Percentiles rank a stretch among this genome's conserved stretches.
Evolutionary conservation across 2,113 vertebrate species (phyloP).

Genomic region (Petroica traversi): DNA sequence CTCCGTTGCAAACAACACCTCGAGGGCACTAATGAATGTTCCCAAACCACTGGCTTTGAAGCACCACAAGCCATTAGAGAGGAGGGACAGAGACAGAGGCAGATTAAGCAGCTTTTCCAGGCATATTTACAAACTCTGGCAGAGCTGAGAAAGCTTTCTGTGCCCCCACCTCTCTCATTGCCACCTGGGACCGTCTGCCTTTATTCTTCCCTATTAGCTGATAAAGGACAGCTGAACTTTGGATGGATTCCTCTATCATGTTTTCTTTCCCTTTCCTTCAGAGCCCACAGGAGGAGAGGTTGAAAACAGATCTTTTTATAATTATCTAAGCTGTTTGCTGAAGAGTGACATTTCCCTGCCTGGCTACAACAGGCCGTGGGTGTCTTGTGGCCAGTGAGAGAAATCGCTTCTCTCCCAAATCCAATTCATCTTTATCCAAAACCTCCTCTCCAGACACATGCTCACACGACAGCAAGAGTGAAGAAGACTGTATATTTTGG

Average conservation of each 20-base stretch:
- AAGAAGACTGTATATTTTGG: background rate
- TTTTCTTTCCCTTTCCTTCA: background rate
- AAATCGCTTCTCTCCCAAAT: background rate
- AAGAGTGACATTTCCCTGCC: background rate
- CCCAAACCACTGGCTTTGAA: background rate
- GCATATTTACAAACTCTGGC: background rate
- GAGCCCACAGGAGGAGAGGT: background rate
- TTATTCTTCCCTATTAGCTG: background rate
- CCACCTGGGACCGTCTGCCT: background rate
- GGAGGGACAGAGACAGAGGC: background rate
- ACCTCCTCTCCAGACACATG: background rate
- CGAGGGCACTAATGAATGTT: background rate
- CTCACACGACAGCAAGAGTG: background rate
- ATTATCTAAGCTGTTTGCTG: background rate
- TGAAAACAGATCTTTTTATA: rapidly evolving
- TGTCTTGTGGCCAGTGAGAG: background rate
- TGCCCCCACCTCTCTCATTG: background rate
- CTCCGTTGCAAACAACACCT: background rate
- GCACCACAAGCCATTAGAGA: background rate
- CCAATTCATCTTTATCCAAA: background rate
- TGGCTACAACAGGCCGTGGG: no score
- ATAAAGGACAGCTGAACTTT: background rate
- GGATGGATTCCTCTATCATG: background rate
- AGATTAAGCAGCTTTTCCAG: background rate
- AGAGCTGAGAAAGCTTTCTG: background rate